A percentile compares a stretch with the other conserved stretches of the same genome.
Conservation (phyloP, 2,888 invertebrate genomes). For the Hedya salicella region DNA sequence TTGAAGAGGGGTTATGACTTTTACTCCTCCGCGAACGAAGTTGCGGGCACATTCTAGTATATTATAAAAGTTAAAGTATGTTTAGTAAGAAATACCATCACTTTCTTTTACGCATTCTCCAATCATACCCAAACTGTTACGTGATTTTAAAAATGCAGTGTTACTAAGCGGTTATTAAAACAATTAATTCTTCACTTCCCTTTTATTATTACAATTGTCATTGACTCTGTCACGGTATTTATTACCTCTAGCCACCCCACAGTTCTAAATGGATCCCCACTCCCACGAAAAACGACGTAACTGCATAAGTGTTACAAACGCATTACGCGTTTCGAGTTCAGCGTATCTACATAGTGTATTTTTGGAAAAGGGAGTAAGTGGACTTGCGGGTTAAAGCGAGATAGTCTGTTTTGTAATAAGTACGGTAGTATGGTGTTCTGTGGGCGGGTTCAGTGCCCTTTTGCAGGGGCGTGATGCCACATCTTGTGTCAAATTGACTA, state of each 20-base stretch:
- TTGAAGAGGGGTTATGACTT: too few species aligned
- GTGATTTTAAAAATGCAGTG: not conserved
- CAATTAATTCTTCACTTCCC: constrained; percentile 29
- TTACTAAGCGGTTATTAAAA: not conserved
- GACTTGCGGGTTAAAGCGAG: not conserved
- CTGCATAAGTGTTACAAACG: constrained; percentile 7
- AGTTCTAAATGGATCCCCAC: constrained; percentile 39
- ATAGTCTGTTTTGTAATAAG: not conserved
- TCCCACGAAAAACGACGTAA: constrained; percentile 18
- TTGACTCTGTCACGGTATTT: constrained; percentile 31
- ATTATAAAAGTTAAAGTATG: too few species aligned
- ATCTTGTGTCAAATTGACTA: constrained; percentile 43
- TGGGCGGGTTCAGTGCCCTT: constrained; percentile 38
- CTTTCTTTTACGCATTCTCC: too few species aligned
- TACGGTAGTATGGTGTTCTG: constrained; percentile 10
- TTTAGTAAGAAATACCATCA: too few species aligned
- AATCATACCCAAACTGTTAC: too few species aligned
- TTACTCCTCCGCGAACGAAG: too few species aligned
- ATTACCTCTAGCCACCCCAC: constrained; percentile 39
- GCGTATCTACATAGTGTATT: not conserved
- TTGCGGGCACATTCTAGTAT: too few species aligned
- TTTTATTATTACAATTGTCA: constrained; percentile 37
- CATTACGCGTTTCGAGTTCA: constrained; percentile 16
- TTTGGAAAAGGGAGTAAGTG: constrained; percentile 5
- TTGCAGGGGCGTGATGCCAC: constrained; percentile 40